Evolutionary conservation across 2,113 vertebrate genomes (phyloP).

Genomic region (Lontra canadensis): DNA sequence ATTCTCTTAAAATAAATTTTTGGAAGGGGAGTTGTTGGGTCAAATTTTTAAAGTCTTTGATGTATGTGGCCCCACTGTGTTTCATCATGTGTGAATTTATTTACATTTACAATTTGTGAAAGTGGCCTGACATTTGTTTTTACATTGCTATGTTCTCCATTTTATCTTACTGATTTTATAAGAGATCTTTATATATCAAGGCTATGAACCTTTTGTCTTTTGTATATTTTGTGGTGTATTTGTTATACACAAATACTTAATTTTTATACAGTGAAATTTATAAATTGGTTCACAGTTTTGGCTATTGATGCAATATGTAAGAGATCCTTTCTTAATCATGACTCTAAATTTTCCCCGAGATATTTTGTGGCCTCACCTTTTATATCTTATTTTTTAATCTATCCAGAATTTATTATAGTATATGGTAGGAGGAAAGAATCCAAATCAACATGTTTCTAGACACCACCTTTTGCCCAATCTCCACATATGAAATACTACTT

Average conservation of each 20-base stretch:
- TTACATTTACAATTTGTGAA: not conserved
- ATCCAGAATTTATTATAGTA: not conserved
- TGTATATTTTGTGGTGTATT: not conserved
- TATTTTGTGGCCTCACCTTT: not conserved
- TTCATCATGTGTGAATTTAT: not conserved
- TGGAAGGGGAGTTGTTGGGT: not conserved
- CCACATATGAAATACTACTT: not conserved
- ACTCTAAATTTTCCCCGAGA: slow-evolving; percentile 24
- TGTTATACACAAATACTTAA: slow-evolving; percentile 27
- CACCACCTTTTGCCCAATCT: not conserved
- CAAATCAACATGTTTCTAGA: not conserved
- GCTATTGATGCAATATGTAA: not conserved
- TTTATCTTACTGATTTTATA: slow-evolving; percentile 50
- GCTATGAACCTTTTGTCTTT: slow-evolving; percentile 6
- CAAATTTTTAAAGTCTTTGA: not conserved
- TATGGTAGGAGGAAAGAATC: not conserved
- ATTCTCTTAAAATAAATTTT: slow-evolving; percentile 19
- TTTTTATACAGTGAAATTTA: slow-evolving; percentile 36
- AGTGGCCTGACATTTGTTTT: slow-evolving; percentile 13
- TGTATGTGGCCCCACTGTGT: not conserved
- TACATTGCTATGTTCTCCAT: not conserved
- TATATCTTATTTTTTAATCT: slow-evolving; percentile 40
- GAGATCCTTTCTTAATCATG: not conserved
- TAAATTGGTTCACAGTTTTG: slow-evolving; percentile 7
- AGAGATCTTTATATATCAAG: slow-evolving; percentile 37